Evolutionary conservation across 2,113 vertebrate genomes (phyloP), one percentile per base, ranked within the genome.

Genomic region (Callaeas wilsoni): DNA sequence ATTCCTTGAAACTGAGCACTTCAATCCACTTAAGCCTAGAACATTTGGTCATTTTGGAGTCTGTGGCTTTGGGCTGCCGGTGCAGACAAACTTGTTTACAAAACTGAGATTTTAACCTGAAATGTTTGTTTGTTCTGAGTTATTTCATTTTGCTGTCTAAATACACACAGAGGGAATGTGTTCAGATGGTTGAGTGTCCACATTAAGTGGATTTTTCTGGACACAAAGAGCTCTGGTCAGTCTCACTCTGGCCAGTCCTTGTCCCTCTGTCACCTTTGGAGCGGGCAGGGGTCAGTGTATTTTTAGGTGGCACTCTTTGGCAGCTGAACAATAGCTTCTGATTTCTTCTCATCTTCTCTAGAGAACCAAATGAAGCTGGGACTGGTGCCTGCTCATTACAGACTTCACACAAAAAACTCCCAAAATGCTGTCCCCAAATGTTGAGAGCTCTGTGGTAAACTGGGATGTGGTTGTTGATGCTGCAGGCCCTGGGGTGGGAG

Each of bases 271-370:
- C 71, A 46, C 60, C 44, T 78, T 46, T 23, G 26, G 80, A 41
- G 46, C 4, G 8, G 65, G 20, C 41, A 30, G 33, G 21, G 23
- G 25, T 10, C 69, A 41, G 30, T 53, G 37, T 92, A 67, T 70
- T 93, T 95, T 89, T 91, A 59, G 63, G 42, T 53, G 55, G 18
- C 35, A 16, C 23, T 39, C 26, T 80, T 90, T 83, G 78, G 75
- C 67, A 86, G 59, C 67, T 85, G 39, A 83, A 80, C 67, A 89
- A 47, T 85, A 50, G 74, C 16, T 88, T 85, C 53, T 91, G 44
- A 79, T 94, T 94, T 79, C 55, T 94, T 52, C 44, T 67, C 42
- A 30, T 84, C 75, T 59, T 75, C 80, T 75, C 8, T 70, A 26
- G 56, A 83, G 70, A 53, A 22, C 22, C 44, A 78, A 41, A 89